Conservation (phyloP, 1,140 invertebrate genomes). For the Odontomachus brunneus region DNA sequence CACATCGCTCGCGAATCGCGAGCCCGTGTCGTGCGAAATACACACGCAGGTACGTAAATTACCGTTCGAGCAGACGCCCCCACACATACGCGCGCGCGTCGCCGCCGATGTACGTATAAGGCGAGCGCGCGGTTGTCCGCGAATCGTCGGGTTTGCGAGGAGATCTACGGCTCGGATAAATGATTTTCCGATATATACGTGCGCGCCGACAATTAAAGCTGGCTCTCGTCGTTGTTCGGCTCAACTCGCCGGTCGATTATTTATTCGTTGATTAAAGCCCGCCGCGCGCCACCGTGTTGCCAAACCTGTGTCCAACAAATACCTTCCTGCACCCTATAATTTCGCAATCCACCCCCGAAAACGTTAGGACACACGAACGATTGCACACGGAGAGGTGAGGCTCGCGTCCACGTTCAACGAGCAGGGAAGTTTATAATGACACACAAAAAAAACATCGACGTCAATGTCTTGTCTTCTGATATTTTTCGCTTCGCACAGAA, state of each 20-base stretch:
- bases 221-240: not conserved
- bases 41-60: constrained; percentile 42
- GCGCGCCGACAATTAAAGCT: too few relatives aligned
- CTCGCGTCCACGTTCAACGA: not conserved
- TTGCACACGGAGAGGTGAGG: not conserved
- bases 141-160: constrained; percentile 9
- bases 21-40: not conserved
- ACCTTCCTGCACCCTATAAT: not conserved
- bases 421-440: too few relatives aligned
- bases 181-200: not conserved
- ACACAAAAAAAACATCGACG: too few relatives aligned
- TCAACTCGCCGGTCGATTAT: not conserved
- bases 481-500: too few relatives aligned
- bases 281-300: too few relatives aligned
- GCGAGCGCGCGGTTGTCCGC: constrained; percentile 6
- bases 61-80: constrained; percentile 33
- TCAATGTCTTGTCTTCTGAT: too few relatives aligned
- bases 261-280: not conserved
- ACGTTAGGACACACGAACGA: not conserved
- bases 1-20: not conserved
- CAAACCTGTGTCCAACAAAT: not conserved
- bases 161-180: not conserved
- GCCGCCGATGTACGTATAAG: constrained; percentile 22
- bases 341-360: not conserved
- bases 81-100: constrained; percentile 33